Base-by-base conservation (phyloP, 92 coral and sea anemone genomes). In the Parazoanthus swiftii region DNA sequence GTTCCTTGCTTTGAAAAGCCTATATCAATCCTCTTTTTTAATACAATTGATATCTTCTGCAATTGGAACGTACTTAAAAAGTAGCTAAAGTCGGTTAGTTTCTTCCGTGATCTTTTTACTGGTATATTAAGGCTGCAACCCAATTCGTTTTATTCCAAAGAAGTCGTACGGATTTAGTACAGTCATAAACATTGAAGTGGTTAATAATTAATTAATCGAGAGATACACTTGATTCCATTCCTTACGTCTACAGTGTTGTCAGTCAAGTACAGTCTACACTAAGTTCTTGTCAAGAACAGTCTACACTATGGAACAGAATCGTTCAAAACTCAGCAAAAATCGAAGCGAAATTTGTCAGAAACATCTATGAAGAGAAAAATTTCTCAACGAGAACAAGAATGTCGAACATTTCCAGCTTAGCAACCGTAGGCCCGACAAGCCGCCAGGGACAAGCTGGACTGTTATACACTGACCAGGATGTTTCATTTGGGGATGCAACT, bases 401-500 rank as follows among this genome's bases (percentile, higher is more conserved):
- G 70, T 23, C n/a, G 25, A 63, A 63, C 70, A 6, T 63, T 20
- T 63, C 70, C 0, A 20, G 26, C 26, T 63, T 63, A 63, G 70
- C 59, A 54, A 54, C 59, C 59, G 59, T 20, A 63, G 25, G n/a
- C 26, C 70, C 70, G 3, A 63, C 70, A 21, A 63, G 8, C 0
- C 70, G 25, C 70, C n/a, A 20, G 21, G 70, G 70, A 21, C 70
- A 63, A 63, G 46, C 80, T 16, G 87, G 79, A 6, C 67, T 84
- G 4, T 44, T 84, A 29, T 84, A 71, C 43, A 84, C 87, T 0
- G 87, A 84, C 1, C 87, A 84, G 37, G 25, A 84, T 25, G 43
- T 84, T 71, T 84, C 87, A 6, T 70, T 13, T 20, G 87, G 44
- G 1, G 95, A 93, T 70, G 95, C 95, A 18, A 93, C 93, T 46